These are phyloP conservation scores for Myotis daubentonii DNA, from an alignment of 2,797 vertebrate species.

Conservation along the genomic window DNA sequence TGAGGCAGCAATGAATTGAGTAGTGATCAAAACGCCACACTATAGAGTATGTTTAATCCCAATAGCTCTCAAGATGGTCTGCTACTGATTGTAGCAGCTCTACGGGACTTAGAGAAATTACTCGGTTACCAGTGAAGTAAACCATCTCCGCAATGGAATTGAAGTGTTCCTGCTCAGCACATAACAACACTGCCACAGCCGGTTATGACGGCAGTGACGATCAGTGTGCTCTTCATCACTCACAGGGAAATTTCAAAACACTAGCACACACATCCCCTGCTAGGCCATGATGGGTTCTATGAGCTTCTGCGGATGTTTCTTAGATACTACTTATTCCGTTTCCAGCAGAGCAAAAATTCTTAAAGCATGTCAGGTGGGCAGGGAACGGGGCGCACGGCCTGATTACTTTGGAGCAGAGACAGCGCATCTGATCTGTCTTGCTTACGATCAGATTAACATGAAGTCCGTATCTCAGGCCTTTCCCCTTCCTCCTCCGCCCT, in stretches of 20 bases:
- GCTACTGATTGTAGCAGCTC: constrained; percentile 55
- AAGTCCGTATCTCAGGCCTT: background rate
- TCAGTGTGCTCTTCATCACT: background rate
- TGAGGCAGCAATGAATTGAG: constrained; percentile 43
- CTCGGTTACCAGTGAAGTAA: constrained; percentile 67
- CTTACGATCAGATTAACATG: background rate
- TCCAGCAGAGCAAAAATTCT: background rate
- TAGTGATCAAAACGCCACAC: constrained; percentile 59
- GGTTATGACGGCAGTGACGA: background rate
- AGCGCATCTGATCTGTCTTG: background rate
- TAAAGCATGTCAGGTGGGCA: background rate
- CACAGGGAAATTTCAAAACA: background rate
- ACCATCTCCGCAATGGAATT: constrained; percentile 57
- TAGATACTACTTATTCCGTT: background rate
- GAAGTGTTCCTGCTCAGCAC: constrained; percentile 44
- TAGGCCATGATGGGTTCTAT: background rate
- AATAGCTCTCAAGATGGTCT: constrained; percentile 68
- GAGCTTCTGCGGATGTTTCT: background rate
- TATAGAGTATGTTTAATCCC: constrained; percentile 70
- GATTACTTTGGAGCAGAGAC: background rate
- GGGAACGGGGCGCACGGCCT: background rate
- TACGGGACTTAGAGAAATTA: constrained; percentile 61
- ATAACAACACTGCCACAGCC: background rate
- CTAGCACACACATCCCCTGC: background rate
- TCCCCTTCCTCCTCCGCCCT: background rate